Percentiles rank a stretch among this genome's conserved stretches.
These are phyloP conservation scores for Philhelius pedissequus DNA, from an alignment of 2,888 invertebrate genomes.

Conservation along the genomic window DNA sequence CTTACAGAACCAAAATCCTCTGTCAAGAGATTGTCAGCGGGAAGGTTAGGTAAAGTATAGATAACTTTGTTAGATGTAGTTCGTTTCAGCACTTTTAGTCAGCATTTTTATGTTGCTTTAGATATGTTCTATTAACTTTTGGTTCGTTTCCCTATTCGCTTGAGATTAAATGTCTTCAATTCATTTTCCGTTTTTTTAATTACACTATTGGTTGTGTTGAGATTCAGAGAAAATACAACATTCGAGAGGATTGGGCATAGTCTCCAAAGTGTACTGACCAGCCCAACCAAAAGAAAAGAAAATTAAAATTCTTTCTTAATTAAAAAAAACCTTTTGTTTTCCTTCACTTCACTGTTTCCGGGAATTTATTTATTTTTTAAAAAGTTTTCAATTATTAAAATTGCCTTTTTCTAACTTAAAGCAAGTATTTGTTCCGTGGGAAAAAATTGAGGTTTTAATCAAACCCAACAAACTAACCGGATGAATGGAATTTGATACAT, in stretches of 20 bases:
- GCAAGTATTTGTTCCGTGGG: not conserved
- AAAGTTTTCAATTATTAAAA: slow-evolving; percentile 39
- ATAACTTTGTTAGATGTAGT: not conserved
- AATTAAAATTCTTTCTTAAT: slow-evolving; percentile 46
- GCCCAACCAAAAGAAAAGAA: not conserved
- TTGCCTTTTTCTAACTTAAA: not conserved
- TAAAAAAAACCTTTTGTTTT: slow-evolving; percentile 13
- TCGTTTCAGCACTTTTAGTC: not conserved
- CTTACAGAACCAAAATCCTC: not conserved
- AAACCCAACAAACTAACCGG: no score
- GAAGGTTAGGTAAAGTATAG: not conserved
- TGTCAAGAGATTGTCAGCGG: slow-evolving; percentile 11
- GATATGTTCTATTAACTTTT: not conserved
- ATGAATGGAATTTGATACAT: no score
- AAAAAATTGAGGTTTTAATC: not conserved
- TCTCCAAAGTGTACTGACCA: not conserved
- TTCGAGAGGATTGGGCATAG: not conserved
- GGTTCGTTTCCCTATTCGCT: not conserved
- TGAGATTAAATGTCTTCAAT: slow-evolving; percentile 36
- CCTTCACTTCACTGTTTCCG: not conserved
- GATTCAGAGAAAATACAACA: not conserved
- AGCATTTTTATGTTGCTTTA: not conserved
- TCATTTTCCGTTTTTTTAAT: slow-evolving; percentile 47
- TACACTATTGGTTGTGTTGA: slow-evolving; percentile 35
- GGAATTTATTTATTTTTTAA: not conserved